Evolutionary conservation across 2,888 invertebrate genomes (phyloP).

Genomic region (Caenorhabditis drosophilae): DNA sequence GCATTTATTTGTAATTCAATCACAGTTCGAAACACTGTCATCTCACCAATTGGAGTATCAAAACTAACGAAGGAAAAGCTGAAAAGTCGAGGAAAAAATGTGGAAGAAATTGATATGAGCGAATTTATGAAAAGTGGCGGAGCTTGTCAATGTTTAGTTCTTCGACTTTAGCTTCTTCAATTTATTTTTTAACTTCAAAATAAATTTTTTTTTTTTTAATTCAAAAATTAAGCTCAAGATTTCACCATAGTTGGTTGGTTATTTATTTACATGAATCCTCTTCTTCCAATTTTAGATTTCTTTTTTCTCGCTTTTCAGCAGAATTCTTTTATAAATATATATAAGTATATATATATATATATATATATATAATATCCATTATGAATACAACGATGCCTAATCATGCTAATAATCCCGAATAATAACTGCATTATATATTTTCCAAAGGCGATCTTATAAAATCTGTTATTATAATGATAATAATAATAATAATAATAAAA

Average conservation of each 20-base stretch:
- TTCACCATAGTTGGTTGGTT: no score
- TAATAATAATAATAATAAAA: no score
- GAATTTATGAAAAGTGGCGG: conserved; percentile 69
- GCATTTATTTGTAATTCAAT: conserved; percentile 68
- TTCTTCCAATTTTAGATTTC: neutral
- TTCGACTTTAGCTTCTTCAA: conserved; percentile 62
- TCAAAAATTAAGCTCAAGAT: no score
- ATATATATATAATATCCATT: no score
- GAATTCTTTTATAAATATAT: neutral
- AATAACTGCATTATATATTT: conserved; percentile 6
- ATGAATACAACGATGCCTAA: no score
- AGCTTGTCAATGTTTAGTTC: conserved; percentile 68
- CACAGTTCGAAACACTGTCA: conserved; percentile 61
- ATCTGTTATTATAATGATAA: no score
- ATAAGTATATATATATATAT: neutral
- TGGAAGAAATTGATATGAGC: conserved; percentile 55
- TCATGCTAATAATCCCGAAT: conserved; percentile 6
- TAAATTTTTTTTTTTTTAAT: neutral
- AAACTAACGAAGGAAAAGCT: conserved; percentile 47
- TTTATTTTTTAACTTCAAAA: neutral
- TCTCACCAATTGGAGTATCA: conserved; percentile 65
- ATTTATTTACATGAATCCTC: no score
- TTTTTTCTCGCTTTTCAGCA: no score
- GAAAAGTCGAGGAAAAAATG: conserved; percentile 54
- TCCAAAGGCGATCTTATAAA: conserved; percentile 2